Percentiles rank a stretch among this genome's conserved stretches.
These are phyloP conservation scores for Phortica magna DNA, from an alignment of 2,888 invertebrate species.

Conservation along the genomic window DNA sequence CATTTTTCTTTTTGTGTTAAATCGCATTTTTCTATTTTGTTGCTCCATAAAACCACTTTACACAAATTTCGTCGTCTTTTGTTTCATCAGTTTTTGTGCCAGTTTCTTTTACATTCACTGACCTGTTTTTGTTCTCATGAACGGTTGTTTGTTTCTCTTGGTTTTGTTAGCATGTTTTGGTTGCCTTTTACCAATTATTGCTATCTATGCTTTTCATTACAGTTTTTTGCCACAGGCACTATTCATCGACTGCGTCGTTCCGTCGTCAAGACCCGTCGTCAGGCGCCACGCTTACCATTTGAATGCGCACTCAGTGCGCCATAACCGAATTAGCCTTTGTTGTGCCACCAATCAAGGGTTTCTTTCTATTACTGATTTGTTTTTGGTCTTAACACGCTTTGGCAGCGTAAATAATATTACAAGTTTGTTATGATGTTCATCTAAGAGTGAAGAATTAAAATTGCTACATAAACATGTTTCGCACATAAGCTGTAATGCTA, in stretches of 20 bases:
- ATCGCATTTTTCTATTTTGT: conserved; percentile 73
- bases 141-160: conserved; percentile 33
- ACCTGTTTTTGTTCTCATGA: conserved; percentile 22
- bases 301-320: conserved; percentile 35
- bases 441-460: no score
- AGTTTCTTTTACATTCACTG: conserved; percentile 20
- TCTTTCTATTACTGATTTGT: conserved; percentile 21
- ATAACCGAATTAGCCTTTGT: conserved; percentile 66
- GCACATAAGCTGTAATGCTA: no score
- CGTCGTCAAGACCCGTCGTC: neutral
- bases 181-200: conserved; percentile 70
- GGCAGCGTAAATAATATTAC: no score
- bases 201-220: conserved; percentile 44
- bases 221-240: conserved; percentile 26
- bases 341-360: conserved; percentile 62
- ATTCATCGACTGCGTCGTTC: conserved; percentile 25
- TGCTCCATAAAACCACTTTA: conserved; percentile 72
- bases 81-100: conserved; percentile 50
- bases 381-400: neutral
- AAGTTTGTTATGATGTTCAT: no score
- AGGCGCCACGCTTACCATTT: neutral
- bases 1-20: conserved; percentile 56
- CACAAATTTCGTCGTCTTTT: conserved; percentile 73
- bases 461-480: no score
- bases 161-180: conserved; percentile 33